Percentiles rank a stretch among this genome's conserved stretches.
phyloP scores from a whole-genome alignment of 2,888 invertebrate genomes.

The Rhingia campestris region DNA sequence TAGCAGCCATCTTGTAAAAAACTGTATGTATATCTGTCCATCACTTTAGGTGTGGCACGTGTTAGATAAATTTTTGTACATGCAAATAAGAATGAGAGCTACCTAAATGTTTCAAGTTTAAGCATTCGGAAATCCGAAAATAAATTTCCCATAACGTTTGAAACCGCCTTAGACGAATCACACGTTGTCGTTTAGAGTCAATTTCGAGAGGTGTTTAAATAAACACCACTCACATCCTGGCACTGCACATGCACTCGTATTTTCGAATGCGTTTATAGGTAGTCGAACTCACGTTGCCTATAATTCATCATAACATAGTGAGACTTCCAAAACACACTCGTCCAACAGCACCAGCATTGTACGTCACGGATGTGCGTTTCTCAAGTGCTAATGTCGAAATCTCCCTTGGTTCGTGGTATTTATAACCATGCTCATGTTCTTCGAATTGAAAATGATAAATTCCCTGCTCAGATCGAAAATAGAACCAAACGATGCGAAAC shows the following conservation, averaged over 20 bases:
- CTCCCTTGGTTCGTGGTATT: conserved; percentile 31
- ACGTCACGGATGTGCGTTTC: conserved; percentile 52
- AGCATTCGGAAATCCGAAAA: conserved; percentile 48
- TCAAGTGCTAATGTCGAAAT: conserved; percentile 31
- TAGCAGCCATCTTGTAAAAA: conserved; percentile 46
- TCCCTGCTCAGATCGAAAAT: conserved; percentile 39
- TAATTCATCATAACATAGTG: conserved; percentile 52
- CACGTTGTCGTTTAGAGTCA: not conserved
- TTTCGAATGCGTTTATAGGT: not conserved
- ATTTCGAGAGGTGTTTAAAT: conserved; percentile 23
- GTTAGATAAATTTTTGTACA: conserved; percentile 49
- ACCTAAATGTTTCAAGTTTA: conserved; percentile 48
- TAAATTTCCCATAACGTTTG: conserved; percentile 42
- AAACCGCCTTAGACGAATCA: conserved; percentile 24
- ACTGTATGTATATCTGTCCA: conserved; percentile 53
- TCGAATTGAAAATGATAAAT: conserved; percentile 46
- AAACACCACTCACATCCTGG: conserved; percentile 13
- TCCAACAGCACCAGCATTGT: not conserved
- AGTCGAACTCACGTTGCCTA: conserved; percentile 19
- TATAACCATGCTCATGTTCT: conserved; percentile 23
- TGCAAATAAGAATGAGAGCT: conserved; percentile 30
- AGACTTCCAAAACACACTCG: conserved; percentile 26
- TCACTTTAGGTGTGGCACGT: conserved; percentile 70
- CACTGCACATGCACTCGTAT: conserved; percentile 21
- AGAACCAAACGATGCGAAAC: conserved; percentile 30